Evolutionary conservation across 2,113 vertebrate genomes (phyloP).

Genomic region (Brachypteracias leptosomus): DNA sequence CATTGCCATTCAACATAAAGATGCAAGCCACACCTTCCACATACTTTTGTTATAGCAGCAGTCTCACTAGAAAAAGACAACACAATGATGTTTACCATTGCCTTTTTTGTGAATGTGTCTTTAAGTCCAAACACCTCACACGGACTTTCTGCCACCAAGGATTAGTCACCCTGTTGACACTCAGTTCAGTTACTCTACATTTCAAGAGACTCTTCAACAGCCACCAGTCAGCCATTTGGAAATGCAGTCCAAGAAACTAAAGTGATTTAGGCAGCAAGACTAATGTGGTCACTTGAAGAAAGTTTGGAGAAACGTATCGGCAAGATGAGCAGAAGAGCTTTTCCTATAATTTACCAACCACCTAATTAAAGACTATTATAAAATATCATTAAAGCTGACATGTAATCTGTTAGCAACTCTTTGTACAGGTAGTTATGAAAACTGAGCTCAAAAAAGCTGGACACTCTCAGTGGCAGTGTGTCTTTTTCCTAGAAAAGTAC

Average conservation of each 20-base stretch:
- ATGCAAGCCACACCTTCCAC: neutral
- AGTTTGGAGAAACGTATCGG: neutral
- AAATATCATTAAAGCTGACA: neutral
- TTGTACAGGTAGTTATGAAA: neutral
- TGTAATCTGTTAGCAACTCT: neutral
- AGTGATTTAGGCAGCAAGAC: neutral
- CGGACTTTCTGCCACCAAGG: neutral
- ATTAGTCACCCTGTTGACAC: neutral
- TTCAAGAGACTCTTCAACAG: neutral
- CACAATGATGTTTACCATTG: neutral
- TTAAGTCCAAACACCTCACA: neutral
- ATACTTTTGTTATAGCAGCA: neutral
- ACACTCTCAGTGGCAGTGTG: neutral
- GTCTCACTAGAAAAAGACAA: neutral
- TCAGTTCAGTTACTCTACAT: neutral
- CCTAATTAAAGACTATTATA: neutral
- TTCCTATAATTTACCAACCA: slow-evolving; percentile 41
- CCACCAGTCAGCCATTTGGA: neutral
- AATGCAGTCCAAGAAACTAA: neutral
- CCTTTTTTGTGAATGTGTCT: neutral
- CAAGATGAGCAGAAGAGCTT: neutral
- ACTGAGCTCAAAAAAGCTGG: neutral
- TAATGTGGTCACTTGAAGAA: neutral
- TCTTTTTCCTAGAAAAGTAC: slow-evolving; percentile 5
- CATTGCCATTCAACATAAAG: neutral